phyloP scores from a whole-genome alignment of 1,140 invertebrate genomes.

The Eubasilissa regina region DNA sequence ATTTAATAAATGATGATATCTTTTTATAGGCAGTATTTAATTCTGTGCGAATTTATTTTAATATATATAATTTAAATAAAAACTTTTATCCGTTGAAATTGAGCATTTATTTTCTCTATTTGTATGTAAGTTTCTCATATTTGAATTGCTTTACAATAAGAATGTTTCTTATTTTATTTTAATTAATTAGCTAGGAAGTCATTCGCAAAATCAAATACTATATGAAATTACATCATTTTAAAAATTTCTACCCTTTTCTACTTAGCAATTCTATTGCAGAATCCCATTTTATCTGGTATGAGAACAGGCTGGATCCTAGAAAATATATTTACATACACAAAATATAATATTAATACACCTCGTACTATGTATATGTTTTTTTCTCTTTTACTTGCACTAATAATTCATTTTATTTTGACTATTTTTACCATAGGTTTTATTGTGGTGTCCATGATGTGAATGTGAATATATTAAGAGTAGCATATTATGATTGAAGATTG shows the following conservation, averaged over 20 bases:
- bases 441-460: conserved; percentile 53
- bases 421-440: conserved; percentile 43
- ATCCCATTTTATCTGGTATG: conserved; percentile 13
- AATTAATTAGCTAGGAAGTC: conserved; percentile 25
- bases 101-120: conserved; percentile 14
- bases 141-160: conserved; percentile 20
- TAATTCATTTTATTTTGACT: conserved; percentile 41
- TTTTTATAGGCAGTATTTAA: too few relatives aligned
- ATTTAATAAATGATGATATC: too few relatives aligned
- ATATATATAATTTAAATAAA: conserved; percentile 8
- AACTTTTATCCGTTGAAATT: conserved; percentile 22
- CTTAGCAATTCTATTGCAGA: conserved; percentile 15
- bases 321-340: neutral
- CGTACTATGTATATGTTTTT: conserved; percentile 40
- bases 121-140: conserved; percentile 20
- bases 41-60: neutral
- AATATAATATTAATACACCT: neutral
- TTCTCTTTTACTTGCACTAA: conserved; percentile 45
- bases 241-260: conserved; percentile 3
- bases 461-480: conserved; percentile 46
- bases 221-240: conserved; percentile 6
- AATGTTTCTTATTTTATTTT: conserved; percentile 37
- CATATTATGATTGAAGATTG: conserved; percentile 15
- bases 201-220: conserved; percentile 18
- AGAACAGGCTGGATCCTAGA: neutral